Evolutionary conservation across 2,888 invertebrate genomes (phyloP), one percentile per base, ranked within the genome.

Genomic region (Eledona agricola): DNA sequence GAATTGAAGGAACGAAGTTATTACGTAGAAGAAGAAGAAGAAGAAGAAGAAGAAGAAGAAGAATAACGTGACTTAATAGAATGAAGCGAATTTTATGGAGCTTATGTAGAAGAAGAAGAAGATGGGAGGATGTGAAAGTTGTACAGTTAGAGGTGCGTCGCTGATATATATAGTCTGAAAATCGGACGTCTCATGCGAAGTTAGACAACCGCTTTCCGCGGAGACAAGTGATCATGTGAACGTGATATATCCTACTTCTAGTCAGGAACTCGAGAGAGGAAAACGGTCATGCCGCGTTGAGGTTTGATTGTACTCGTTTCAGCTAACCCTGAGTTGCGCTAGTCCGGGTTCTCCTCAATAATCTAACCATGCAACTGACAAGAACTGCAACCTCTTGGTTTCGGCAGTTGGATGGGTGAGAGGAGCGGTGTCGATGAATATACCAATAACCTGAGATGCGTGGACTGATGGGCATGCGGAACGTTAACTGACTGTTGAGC

Each of bases 241-340:
- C 43, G 37, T 51, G 61, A 63, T 64, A 65, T 58, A 64, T 62
- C 62, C 62, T 66, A 66, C 60, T 72, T 71, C 72, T 74, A 75
- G 71, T 75, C 74, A 77, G 76, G 75, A 76, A 77, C 76, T 76
- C 72, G 73, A 72, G 67, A 74, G 69, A 75, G 72, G 74, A 73
- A 73, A 71, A 70, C 69, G 71, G 65, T 67, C 58, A 55, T 53
- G 55, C 34, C 31, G 60, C 51, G 23, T 57, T 60, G 57, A 64
- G 64, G 66, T 70, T 71, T 76, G 76, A 76, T 76, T 76, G 76
- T 76, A 76, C 75, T 74, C 69, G 75, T 75, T 74, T 74, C 73
- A 73, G 73, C 73, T 72, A 74, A 74, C 74, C 74, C 75, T 75
- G 75, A 76, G 76, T 75, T 75, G 70, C 72, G 50, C 55, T 68